Percentiles rank a stretch among this genome's conserved stretches.
phyloP scores from a whole-genome alignment of 1,140 invertebrate genomes.

The Drosophila setifemur region DNA sequence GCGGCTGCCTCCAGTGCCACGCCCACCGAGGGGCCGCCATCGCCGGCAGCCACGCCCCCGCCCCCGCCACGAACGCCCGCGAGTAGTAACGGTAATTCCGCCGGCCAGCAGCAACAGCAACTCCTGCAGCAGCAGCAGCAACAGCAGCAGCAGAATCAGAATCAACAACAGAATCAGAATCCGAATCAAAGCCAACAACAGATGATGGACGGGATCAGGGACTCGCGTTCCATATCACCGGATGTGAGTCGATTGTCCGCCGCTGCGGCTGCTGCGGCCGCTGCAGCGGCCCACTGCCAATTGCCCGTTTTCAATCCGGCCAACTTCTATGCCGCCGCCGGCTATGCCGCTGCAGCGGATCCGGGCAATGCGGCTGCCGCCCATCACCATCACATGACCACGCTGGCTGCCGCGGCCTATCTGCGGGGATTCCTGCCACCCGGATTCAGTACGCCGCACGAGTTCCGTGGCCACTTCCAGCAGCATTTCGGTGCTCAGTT shows the following conservation, averaged over 20 bases:
- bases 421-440: conserved; percentile 77
- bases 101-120: conserved; percentile 34
- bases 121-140: conserved; percentile 33
- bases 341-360: conserved; percentile 72
- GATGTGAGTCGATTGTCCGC: conserved; percentile 73
- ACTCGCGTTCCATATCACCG: conserved; percentile 74
- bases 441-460: conserved; percentile 80
- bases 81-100: conserved; percentile 39
- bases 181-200: conserved; percentile 6
- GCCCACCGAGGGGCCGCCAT: conserved; percentile 60
- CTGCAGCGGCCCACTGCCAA: conserved; percentile 78
- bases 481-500: conserved; percentile 80
- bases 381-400: conserved; percentile 81
- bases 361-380: conserved; percentile 69
- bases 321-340: conserved; percentile 80
- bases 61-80: conserved; percentile 57
- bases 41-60: conserved; percentile 63
- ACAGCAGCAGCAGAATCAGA: conserved; percentile 25
- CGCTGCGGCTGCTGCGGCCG: conserved; percentile 73
- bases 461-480: conserved; percentile 80
- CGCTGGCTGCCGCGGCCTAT: conserved; percentile 77
- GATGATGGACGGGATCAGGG: conserved; percentile 26
- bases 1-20: conserved; percentile 55
- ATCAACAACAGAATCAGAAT: conserved; percentile 24
- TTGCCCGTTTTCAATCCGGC: conserved; percentile 81